Base-by-base conservation (phyloP, 1,140 invertebrate genomes). In the Hyles euphorbiae region DNA sequence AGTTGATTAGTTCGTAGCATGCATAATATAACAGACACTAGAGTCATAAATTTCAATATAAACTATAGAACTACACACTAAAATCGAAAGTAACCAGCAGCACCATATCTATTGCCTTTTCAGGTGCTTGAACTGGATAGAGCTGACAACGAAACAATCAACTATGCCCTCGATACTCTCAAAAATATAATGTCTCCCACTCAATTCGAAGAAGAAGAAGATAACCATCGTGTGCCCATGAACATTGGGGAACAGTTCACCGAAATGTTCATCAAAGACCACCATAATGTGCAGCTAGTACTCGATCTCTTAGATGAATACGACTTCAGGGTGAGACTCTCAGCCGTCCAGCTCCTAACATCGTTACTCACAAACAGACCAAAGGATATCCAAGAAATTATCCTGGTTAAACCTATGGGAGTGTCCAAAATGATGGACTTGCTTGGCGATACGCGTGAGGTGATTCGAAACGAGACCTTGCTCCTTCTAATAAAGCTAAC, bases 361-460 rank as follows among this genome's bases (percentile, higher is more conserved):
- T 93, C 94, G 54, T 89, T 99, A 33, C 89, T 98, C 10, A 91
- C 91, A 5, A 98, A 96, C 73, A 94, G 94, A 80, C 92, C 94
- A 3, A 96, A 96, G 83, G 97, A 98, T 63, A 93, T 99, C 36
- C 98, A 99, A 90, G 98, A 99, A 83, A 95, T 96, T 32, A 94
- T 99, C 54, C 90, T 99, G 55, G 93, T 97, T 3, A 97, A 96
- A 88, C 98, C 98, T 0, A 97, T 98, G 95, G 98, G 97, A n/a
- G 95, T 99, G 0, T 98, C 98, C 1, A 98, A 98, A 90, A 90
- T 99, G 62, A 99, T 99, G 95, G 98, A 99, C 89, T 89, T 99
- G 4, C 89, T 99, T 9, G 93, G 93, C 33, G 98, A 99, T 71
- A 96, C 93, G 59, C 91, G 98, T 77, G 98, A 99, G 93, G 95